Percentiles rank a stretch among this genome's conserved stretches.
Evolutionary conservation across 2,888 invertebrate species (phyloP).

Genomic region (Lordiphosa andalusiaca): DNA sequence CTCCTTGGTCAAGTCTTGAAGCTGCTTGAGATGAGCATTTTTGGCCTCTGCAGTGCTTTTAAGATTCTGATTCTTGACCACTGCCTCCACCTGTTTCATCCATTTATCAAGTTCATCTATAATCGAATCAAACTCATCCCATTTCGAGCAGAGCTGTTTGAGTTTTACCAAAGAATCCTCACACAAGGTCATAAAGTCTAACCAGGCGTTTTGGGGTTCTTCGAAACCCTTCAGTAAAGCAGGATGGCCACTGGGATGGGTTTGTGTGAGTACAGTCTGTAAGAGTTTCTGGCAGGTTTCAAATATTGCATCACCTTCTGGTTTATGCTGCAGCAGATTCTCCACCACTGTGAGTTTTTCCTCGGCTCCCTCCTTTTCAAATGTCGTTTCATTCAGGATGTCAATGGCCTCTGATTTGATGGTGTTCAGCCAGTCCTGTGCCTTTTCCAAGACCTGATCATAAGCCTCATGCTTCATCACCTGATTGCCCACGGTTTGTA

Average conservation of each 20-base stretch:
- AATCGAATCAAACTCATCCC: slow-evolving; percentile 89
- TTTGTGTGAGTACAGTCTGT: slow-evolving; percentile 87
- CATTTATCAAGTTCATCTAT: slow-evolving; percentile 90
- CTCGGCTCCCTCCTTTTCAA: slow-evolving; percentile 90
- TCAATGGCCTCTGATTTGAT: slow-evolving; percentile 89
- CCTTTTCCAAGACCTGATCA: slow-evolving; percentile 86
- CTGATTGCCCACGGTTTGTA: slow-evolving; percentile 85
- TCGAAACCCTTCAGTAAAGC: slow-evolving; percentile 87
- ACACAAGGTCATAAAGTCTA: slow-evolving; percentile 87
- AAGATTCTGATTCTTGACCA: slow-evolving; percentile 93
- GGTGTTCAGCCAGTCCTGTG: slow-evolving; percentile 87
- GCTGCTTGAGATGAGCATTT: slow-evolving; percentile 87
- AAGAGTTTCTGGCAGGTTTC: slow-evolving; percentile 86
- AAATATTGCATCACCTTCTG: slow-evolving; percentile 87
- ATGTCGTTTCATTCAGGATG: slow-evolving; percentile 88
- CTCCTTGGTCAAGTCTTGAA: slow-evolving; percentile 87
- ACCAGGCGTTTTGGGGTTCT: slow-evolving; percentile 88
- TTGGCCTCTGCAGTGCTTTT: slow-evolving; percentile 93
- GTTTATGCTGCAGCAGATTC: slow-evolving; percentile 87
- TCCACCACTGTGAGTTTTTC: slow-evolving; percentile 88
- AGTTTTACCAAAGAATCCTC: slow-evolving; percentile 86
- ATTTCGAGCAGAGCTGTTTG: slow-evolving; percentile 88
- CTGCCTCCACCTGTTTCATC: slow-evolving; percentile 91
- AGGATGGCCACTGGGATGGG: slow-evolving; percentile 88
- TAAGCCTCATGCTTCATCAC: slow-evolving; percentile 91